Evolutionary conservation across 2,113 vertebrate genomes (phyloP), one percentile per base, ranked within the genome.

Genomic region (Alethe diademata): DNA sequence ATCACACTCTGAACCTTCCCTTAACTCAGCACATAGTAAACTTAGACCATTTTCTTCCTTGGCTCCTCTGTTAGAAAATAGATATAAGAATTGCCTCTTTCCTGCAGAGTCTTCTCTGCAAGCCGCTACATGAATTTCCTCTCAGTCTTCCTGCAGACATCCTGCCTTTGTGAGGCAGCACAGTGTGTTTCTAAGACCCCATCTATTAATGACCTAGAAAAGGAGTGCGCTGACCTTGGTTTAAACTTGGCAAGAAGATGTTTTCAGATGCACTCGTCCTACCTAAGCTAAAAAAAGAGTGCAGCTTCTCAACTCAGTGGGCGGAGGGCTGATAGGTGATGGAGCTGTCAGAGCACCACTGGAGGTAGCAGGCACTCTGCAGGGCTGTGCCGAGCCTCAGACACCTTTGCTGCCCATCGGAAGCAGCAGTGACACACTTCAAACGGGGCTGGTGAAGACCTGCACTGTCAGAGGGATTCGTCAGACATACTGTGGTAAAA

Each of bases 291-390:
- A 95, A 89, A 94, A 93, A 90, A 57, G 82, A 90, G 60, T 28
- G 31, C 8, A 67, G 51, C 58, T 96, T 85, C 74, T 92, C 79
- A 97, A 96, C 82, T 85, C 92, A 50, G 91, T 95, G 87, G 85
- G 75, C 70, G 66, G 66, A 89, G 53, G 87, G 76, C 35, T 76
- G 69, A 17, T n/a, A 92, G 66, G 64, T 78, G 40, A 35, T 43
- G 40, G 20, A 88, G 53, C 58, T 6, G 0, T 62, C 75, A 79
- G 64, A 93, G 23, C 29, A 19, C 51, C 1, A 1, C 31, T 3
- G 1, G 65, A 16, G 48, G 33, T 3, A 60, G 29, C 54, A 85
- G 43, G 31, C 0, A 0, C 53, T 88, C 86, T 48, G 36, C 12
- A 1, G 64, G 66, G 33, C 51, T 51, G 26, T 25, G 40, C 61